Evolutionary conservation across 2,888 invertebrate genomes (phyloP), one percentile per base, ranked within the genome.

Genomic region (Carterocephalus palaemon): DNA sequence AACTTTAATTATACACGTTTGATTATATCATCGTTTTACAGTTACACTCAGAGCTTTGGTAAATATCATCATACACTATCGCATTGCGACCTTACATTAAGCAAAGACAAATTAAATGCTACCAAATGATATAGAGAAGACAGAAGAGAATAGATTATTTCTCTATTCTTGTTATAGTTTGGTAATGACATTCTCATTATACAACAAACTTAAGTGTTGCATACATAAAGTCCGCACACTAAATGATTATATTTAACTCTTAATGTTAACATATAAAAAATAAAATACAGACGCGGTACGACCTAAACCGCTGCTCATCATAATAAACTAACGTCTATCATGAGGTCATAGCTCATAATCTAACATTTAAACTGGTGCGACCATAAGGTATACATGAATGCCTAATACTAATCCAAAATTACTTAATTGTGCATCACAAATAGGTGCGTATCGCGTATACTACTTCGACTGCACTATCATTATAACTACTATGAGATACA

Each of bases 371-470:
- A 28, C 28, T 15, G 15, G 28, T 28, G 28, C 15, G 15, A 26
- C 9, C 16, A n/a, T n/a, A n/a, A n/a, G 17, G 16, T 26, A 9
- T 16, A 22, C 16, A 13, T 2, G 13, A 29, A 15, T 29, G 8
- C 12, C 34, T 23, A 29, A 31, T 2, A 37, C 22, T 45, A 45
- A 16, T 4, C 15, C 6, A 19, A 45, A 36, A 16, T 19, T 36
- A 31, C n/a, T 38, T 26, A 36, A 42, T 52, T 52, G 54, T 52
- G 52, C 53, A 47, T 50, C 32, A 48, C 48, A 48, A 49, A 47
- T 41, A 52, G 23, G 45, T 43, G 41, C 23, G 22, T n/a, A 24
- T 29, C 29, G 22, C 19, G 10, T 19, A n/a, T n/a, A 16, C 43
- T 29, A 36, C 29, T 36, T 28, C 23, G 23, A 36, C 7, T 22